phyloP scores from a whole-genome alignment of 2,113 vertebrate species.

The Ornithorhynchus anatinus region DNA sequence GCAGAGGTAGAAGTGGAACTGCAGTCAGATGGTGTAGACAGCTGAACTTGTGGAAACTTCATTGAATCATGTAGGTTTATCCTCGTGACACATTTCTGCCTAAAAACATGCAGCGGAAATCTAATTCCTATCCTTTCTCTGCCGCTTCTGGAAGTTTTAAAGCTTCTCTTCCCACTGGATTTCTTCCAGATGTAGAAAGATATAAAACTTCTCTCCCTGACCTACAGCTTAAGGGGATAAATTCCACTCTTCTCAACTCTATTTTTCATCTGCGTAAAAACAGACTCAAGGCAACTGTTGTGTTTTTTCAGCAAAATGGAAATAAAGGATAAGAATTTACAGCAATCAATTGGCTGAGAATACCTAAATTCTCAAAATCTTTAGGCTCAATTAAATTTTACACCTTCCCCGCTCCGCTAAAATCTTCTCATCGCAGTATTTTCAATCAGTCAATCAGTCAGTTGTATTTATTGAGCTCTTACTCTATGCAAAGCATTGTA shows the following conservation, averaged over 20 bases:
- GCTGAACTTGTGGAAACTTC: constrained; percentile 52
- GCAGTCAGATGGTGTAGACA: constrained; percentile 59
- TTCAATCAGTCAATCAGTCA: no score
- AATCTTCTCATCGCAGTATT: no score
- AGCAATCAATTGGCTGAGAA: no score
- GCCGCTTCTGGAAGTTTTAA: constrained; percentile 23
- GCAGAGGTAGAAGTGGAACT: no score
- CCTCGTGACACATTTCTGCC: constrained; percentile 53
- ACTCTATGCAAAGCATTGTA: no score
- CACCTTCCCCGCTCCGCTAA: constrained; percentile 45
- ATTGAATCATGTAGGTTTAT: constrained; percentile 52
- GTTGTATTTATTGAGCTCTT: no score
- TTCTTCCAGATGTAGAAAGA: background rate
- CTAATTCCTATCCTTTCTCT: constrained; percentile 49
- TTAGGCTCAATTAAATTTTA: constrained; percentile 56
- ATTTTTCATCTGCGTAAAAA: background rate
- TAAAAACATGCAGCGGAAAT: constrained; percentile 30
- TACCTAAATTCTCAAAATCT: constrained; percentile 34
- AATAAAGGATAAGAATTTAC: no score
- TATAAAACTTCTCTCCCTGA: background rate
- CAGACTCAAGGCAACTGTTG: no score
- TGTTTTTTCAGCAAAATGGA: no score
- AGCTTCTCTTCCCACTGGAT: constrained; percentile 11
- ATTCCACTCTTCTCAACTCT: constrained; percentile 9
- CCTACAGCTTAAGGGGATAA: background rate